phyloP scores from a whole-genome alignment of 1,140 invertebrate genomes.

The Eriosoma lanigerum region DNA sequence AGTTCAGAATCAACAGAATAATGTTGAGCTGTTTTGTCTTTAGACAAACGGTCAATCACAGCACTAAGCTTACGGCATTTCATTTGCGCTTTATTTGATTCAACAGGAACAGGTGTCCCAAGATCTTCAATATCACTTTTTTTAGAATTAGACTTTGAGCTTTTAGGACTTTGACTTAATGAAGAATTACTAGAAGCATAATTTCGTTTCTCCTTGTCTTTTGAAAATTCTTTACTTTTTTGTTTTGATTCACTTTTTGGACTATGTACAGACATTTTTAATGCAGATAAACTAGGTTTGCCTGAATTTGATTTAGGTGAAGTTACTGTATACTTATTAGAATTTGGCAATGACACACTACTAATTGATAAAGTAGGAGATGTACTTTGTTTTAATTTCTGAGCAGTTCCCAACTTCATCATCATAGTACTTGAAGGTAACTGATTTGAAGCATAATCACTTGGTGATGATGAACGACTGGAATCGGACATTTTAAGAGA shows the following conservation, averaged over 20 bases:
- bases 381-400: conserved; percentile 50
- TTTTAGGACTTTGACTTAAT: conserved; percentile 66
- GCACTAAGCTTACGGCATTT: conserved; percentile 37
- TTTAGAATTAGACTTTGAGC: conserved; percentile 66
- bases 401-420: conserved; percentile 39
- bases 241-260: conserved; percentile 61
- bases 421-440: conserved; percentile 48
- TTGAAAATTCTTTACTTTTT: conserved; percentile 60
- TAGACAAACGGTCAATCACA: conserved; percentile 41
- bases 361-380: conserved; percentile 49
- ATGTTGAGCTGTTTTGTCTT: conserved; percentile 45
- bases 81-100: conserved; percentile 32
- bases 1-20: conserved; percentile 41
- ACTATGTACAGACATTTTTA: conserved; percentile 76
- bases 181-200: conserved; percentile 61
- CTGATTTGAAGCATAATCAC: conserved; percentile 46
- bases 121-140: conserved; percentile 63
- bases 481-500: conserved; percentile 49
- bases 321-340: conserved; percentile 74
- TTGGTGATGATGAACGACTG: conserved; percentile 43
- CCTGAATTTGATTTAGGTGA: conserved; percentile 62
- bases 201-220: conserved; percentile 58
- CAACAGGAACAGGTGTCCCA: not conserved
- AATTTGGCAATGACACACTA: conserved; percentile 70
- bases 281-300: conserved; percentile 83